Base-by-base conservation (phyloP, 2,888 invertebrate species). In the Lepidocyrtinus sp. region DNA sequence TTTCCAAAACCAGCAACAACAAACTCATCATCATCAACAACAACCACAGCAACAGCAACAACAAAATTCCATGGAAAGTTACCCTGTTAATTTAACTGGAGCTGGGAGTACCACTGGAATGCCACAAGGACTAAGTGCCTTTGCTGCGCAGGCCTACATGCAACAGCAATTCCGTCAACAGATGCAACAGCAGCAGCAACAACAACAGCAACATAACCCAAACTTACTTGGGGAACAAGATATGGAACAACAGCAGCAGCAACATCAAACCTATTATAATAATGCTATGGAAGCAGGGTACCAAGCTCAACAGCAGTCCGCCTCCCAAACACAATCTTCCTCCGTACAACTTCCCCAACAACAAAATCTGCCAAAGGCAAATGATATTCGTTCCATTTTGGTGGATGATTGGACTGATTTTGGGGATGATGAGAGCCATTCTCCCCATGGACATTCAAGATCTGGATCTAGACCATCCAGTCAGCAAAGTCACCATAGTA, bases 361-460 rank as follows among this genome's bases (percentile, higher is more conserved):
- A 9, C 75, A 71, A 45, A 67, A 17, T 26, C 50, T 75, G 62
- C 77, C 75, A 15, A 80, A 75, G 62, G 80, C 78, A 26, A 77
- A 82, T 75, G 84, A 86, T 55, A 85, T 86, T 27, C 81, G 86
- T 50, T 86, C 86, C 19, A 86, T 86, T 69, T 76, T 86, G 9
- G 86, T 86, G 25, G 86, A 86, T 46, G 86, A 86, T 21, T 86
- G 86, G 86, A 75, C 73, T 1, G 86, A 86, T 45, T 84, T 84
- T 74, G 79, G 69, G 63, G 84, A 83, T 25, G 85, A 86, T 26
- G 85, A 85, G 25, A 79, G 71, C 9, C 81, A 77, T 63, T 77
- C 78, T 55, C 77, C 85, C 15, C 76, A 77, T 17, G 82, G 82
- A 36, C 76, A 79, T 25, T 24, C 25, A 25, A 63, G 63, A 26